Evolutionary conservation across 1,140 invertebrate genomes (phyloP).

Genomic region (Hylaeus anthracinus): DNA sequence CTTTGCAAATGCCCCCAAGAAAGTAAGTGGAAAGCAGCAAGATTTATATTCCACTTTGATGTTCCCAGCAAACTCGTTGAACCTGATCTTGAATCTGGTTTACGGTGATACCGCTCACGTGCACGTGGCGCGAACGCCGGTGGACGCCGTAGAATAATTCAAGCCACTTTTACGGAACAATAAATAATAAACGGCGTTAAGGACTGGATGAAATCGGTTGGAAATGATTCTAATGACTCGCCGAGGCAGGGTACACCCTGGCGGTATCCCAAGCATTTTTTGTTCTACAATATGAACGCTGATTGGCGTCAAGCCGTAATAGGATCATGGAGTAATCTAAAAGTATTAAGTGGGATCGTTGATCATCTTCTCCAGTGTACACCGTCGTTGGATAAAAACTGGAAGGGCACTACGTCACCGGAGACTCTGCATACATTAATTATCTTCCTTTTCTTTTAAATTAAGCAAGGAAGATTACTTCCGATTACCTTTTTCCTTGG

Average conservation of each 20-base stretch:
- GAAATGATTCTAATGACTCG: constrained; percentile 15
- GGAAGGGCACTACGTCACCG: too few species aligned
- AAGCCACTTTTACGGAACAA: constrained; percentile 35
- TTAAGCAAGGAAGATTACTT: too few species aligned
- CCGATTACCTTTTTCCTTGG: too few species aligned
- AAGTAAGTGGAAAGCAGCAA: constrained; percentile 48
- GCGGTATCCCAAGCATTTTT: background rate
- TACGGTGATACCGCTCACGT: constrained; percentile 38
- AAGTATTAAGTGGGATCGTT: background rate
- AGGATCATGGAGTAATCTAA: background rate
- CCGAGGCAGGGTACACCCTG: background rate
- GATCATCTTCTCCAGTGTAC: background rate
- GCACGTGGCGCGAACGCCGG: constrained; percentile 5
- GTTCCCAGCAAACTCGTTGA: constrained; percentile 48
- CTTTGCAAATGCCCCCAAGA: constrained; percentile 44
- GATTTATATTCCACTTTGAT: constrained; percentile 51
- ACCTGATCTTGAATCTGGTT: constrained; percentile 54
- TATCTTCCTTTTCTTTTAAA: too few species aligned
- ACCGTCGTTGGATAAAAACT: background rate
- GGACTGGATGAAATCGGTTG: background rate
- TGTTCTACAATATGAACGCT: too few species aligned
- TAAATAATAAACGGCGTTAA: constrained; percentile 43
- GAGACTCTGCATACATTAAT: too few species aligned
- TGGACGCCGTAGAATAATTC: constrained; percentile 30
- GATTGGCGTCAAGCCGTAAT: background rate